Evolutionary conservation across 2,113 vertebrate genomes (phyloP).

Genomic region (Siphamia tubifer): DNA sequence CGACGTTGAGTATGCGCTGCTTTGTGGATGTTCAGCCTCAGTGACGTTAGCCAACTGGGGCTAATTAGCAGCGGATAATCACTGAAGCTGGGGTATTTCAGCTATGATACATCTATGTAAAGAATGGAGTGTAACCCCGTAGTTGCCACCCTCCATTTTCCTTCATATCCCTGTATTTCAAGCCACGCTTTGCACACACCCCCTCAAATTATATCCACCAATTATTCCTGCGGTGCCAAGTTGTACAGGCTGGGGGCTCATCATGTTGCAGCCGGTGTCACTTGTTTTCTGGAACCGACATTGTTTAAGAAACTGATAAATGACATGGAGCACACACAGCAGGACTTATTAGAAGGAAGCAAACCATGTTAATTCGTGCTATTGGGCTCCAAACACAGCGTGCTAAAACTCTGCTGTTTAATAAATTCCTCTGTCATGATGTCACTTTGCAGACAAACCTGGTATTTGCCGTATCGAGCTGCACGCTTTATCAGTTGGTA

Average conservation of each 20-base stretch:
- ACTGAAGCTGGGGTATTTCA: not conserved
- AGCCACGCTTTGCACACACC: constrained; percentile 54
- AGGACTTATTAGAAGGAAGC: constrained; percentile 1
- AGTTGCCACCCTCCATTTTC: constrained; percentile 33
- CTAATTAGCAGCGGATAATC: constrained; percentile 19
- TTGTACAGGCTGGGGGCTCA: not conserved
- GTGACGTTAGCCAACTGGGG: not conserved
- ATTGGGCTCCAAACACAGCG: not conserved
- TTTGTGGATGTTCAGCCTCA: not conserved
- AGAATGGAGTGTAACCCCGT: not conserved
- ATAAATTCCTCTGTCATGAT: constrained; percentile 49
- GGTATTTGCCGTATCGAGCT: not conserved
- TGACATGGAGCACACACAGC: not conserved
- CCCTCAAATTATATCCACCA: constrained; percentile 14
- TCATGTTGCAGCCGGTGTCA: not conserved
- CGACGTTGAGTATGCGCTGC: not conserved
- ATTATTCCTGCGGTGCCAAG: not conserved
- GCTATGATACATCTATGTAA: too few relatives aligned
- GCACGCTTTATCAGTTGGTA: not conserved
- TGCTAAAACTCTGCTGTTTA: not conserved
- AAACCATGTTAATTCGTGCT: not conserved
- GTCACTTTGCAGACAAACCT: constrained; percentile 30
- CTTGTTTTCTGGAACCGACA: not conserved
- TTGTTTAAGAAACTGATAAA: not conserved
- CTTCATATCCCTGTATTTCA: constrained; percentile 1